Percentiles rank a stretch among this genome's conserved stretches.
phyloP scores from a whole-genome alignment of 2,797 vertebrate species.

The Argya squamiceps region DNA sequence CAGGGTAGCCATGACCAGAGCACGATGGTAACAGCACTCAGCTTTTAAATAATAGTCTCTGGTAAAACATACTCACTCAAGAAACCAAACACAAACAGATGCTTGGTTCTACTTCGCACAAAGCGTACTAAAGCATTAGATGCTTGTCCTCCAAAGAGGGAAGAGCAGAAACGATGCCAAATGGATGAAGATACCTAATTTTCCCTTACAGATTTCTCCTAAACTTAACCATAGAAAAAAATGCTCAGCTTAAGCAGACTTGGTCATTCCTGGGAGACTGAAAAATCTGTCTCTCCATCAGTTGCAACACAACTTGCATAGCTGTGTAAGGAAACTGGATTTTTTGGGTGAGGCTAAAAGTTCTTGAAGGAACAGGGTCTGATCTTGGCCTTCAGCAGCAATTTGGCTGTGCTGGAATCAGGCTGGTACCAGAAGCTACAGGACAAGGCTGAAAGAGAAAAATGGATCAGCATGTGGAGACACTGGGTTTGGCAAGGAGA shows the following conservation, averaged over 20 bases:
- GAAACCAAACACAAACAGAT: neutral
- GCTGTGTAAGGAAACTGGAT: neutral
- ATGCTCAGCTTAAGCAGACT: neutral
- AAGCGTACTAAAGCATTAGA: neutral
- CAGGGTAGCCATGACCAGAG: neutral
- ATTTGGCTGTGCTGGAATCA: neutral
- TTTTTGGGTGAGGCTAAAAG: neutral
- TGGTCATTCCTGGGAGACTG: neutral
- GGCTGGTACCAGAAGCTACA: neutral
- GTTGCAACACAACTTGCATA: neutral
- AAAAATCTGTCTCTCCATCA: neutral
- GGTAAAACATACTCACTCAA: neutral
- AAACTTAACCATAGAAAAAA: neutral
- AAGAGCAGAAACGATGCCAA: neutral
- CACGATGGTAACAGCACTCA: neutral
- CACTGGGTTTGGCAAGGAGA: neutral
- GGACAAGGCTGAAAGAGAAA: neutral
- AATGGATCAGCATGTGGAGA: neutral
- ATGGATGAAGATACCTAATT: neutral
- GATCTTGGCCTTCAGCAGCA: neutral
- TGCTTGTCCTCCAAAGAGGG: neutral
- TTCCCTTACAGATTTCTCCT: neutral
- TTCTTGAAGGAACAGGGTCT: neutral
- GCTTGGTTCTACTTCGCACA: neutral
- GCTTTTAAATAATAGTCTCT: neutral